These are phyloP conservation scores for Monopis laevigella DNA, from an alignment of 2,888 invertebrate species.

Conservation along the genomic window DNA sequence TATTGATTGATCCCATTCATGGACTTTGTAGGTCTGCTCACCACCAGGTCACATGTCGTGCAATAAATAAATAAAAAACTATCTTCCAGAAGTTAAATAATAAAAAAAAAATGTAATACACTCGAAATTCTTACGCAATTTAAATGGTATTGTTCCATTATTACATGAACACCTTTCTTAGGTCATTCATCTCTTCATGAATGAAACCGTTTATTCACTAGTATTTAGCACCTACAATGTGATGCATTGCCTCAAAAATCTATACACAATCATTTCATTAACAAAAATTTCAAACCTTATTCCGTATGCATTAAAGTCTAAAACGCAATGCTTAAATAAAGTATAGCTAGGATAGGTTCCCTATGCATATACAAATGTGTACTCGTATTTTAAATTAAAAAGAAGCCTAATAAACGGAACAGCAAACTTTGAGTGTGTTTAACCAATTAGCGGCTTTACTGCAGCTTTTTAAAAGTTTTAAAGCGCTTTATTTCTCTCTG, in stretches of 20 bases:
- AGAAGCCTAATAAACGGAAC: constrained; percentile 4
- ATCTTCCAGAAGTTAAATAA: no score
- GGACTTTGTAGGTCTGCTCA: no score
- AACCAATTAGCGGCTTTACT: constrained; percentile 2
- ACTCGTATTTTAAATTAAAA: constrained; percentile 4
- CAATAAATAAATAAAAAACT: no score
- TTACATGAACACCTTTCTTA: no score
- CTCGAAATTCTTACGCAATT: no score
- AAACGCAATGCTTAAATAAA: background rate
- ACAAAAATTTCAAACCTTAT: no score
- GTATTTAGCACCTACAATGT: constrained; percentile 7
- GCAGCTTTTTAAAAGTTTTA: constrained; percentile 1
- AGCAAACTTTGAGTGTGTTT: constrained; percentile 3
- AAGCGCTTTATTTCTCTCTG: background rate
- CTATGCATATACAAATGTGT: background rate
- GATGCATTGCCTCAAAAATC: no score
- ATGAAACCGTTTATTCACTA: constrained; percentile 3
- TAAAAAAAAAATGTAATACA: no score
- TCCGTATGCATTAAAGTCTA: background rate
- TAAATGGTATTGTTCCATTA: no score
- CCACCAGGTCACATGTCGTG: no score
- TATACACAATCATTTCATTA: no score
- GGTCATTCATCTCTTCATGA: constrained; percentile 5
- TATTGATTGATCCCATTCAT: no score
- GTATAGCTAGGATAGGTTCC: background rate